Conservation (phyloP, 2,888 invertebrate genomes). For the Drosophila yooni region DNA sequence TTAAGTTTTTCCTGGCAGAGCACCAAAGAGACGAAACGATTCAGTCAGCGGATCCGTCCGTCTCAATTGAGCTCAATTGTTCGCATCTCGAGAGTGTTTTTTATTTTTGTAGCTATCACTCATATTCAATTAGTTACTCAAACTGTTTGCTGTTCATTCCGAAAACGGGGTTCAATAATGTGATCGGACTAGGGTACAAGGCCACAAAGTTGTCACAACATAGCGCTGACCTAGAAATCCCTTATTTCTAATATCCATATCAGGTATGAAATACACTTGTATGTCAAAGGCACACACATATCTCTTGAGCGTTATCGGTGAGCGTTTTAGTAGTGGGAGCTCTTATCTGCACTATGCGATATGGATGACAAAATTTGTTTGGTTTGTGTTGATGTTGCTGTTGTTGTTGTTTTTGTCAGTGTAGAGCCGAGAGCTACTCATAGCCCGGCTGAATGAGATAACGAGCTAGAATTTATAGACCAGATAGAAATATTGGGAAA, state of each 20-base stretch:
- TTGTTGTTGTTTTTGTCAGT: conserved; percentile 13
- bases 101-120: conserved; percentile 30
- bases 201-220: conserved; percentile 26
- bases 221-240: conserved; percentile 50
- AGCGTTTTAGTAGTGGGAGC: neutral
- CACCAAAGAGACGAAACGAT: conserved; percentile 39
- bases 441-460: conserved; percentile 49
- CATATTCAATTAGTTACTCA: conserved; percentile 51
- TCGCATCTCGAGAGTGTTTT: conserved; percentile 40
- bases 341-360: conserved; percentile 60
- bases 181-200: conserved; percentile 39
- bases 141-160: conserved; percentile 17
- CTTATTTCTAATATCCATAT: conserved; percentile 29
- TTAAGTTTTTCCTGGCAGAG: conserved; percentile 65
- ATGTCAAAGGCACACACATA: neutral
- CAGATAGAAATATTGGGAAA: conserved; percentile 56
- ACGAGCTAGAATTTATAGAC: conserved; percentile 44
- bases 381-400: conserved; percentile 20
- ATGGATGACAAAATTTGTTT: conserved; percentile 66
- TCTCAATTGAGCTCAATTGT: conserved; percentile 75
- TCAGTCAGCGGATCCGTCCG: conserved; percentile 8
- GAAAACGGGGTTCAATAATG: conserved; percentile 22
- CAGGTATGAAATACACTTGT: conserved; percentile 19
- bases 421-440: conserved; percentile 14
- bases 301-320: neutral